Percentiles rank a stretch among this genome's conserved stretches.
These are phyloP conservation scores for Torymus texanus DNA, from an alignment of 2,888 invertebrate species.

Conservation along the genomic window DNA sequence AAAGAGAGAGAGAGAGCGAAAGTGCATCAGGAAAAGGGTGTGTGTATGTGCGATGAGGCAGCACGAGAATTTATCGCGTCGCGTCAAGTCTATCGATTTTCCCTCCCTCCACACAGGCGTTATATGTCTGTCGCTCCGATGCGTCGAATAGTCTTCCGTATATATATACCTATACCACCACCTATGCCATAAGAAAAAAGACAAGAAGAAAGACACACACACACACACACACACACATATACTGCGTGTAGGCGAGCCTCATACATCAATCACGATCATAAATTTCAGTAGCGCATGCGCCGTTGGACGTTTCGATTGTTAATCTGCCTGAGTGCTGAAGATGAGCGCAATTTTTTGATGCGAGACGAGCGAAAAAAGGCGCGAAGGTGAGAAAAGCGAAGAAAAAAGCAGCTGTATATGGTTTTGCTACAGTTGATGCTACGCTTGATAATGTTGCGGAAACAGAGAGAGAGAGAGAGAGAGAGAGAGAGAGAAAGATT, in stretches of 20 bases:
- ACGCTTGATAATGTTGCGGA: constrained; percentile 20
- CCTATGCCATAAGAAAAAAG: neutral
- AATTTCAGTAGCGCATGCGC: neutral
- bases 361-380: neutral
- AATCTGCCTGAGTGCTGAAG: neutral
- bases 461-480: neutral
- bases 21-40: neutral
- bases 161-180: too few species aligned
- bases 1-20: constrained; percentile 16
- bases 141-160: too few species aligned
- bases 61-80: constrained; percentile 57
- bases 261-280: neutral
- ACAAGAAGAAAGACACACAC: too few species aligned
- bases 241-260: too few species aligned
- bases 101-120: neutral
- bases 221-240: too few species aligned
- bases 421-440: neutral
- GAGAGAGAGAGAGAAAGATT: too few species aligned
- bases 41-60: neutral
- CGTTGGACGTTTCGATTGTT: constrained; percentile 15
- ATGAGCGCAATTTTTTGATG: neutral
- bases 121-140: neutral
- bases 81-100: constrained; percentile 52
- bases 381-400: neutral
- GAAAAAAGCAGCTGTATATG: neutral